Evolutionary conservation across 2,888 invertebrate species (phyloP).

Genomic region (Mesoligia furuncula): DNA sequence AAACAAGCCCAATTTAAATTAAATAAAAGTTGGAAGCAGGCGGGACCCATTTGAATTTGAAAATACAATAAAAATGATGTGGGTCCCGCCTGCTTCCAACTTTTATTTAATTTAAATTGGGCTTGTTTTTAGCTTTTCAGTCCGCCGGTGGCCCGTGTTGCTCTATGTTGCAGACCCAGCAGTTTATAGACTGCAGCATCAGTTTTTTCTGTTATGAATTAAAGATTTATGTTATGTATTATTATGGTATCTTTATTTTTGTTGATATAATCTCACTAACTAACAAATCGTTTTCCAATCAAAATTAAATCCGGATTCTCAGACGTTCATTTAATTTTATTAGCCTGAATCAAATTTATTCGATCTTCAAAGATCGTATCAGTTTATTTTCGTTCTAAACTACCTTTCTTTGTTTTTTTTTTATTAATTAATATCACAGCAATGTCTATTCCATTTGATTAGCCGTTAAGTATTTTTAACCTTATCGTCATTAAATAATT

Average conservation of each 20-base stretch:
- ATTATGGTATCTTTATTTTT: not conserved
- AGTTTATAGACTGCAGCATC: too few species aligned
- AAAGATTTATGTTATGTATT: too few species aligned
- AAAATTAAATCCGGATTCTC: not conserved
- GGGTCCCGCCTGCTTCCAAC: too few species aligned
- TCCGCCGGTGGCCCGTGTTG: too few species aligned
- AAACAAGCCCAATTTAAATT: too few species aligned
- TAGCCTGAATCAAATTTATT: not conserved
- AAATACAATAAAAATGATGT: too few species aligned
- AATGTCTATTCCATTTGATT: not conserved
- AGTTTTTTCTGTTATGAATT: too few species aligned
- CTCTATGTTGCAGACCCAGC: too few species aligned
- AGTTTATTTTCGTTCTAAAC: not conserved
- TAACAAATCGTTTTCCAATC: not conserved
- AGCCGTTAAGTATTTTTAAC: not conserved
- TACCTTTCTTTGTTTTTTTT: not conserved
- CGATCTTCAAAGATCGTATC: not conserved
- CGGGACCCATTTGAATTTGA: too few species aligned
- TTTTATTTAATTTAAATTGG: too few species aligned
- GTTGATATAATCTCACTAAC: not conserved
- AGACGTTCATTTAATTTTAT: not conserved
- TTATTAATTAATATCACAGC: not conserved
- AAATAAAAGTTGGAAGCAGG: too few species aligned
- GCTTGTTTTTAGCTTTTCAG: too few species aligned
- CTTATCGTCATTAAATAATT: not conserved